Evolutionary conservation across 2,113 vertebrate genomes (phyloP), one percentile per base, ranked within the genome.

Genomic region (Cervus canadensis): DNA sequence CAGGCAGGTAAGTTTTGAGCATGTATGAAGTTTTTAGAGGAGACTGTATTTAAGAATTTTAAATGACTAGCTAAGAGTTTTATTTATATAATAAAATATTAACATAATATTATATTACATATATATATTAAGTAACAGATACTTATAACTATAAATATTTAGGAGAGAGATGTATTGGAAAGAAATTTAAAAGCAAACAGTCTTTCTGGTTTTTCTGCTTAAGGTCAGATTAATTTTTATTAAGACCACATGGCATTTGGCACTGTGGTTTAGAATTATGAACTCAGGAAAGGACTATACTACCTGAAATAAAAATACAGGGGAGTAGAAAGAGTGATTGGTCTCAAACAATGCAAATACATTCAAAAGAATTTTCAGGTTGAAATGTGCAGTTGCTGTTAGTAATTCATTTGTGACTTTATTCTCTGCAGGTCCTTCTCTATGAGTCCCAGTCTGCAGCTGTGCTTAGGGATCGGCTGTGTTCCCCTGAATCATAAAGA

Each of bases 191-290:
- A 95, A 93, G 82, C 43, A 90, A 81, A 94, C 36, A 33, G 56
- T 45, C 48, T 48, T 87, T 95, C 71, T 94, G 87, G 57, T 92
- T 96, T 86, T 95, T 56, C 92, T 97, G 25, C 40, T 93, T 67
- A 83, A 92, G 94, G 76, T 97, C 60, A 94, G 87, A 94, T 81
- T 82, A 62, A 81, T 87, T 97, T 97, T 98, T 97, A 98, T 97
- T 97, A 97, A 97, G 43, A 97, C 74, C 98, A 97, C 83, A 98
- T 98, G 97, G 83, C 48, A 50, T 45, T 91, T 87, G 40, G 82
- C 62, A 67, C 57, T 67, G 78, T 1, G 71, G n/a, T 52, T 97
- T 81, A 81, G 67, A 93, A 95, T 43, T 94, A 89, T 92, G 96
- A 98, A 93, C 50, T 33, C 2, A 56, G 98, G 91, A 48, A 85